These are phyloP conservation scores for Vidua chalybeata DNA, from an alignment of 2,113 vertebrate species.

Conservation along the genomic window DNA sequence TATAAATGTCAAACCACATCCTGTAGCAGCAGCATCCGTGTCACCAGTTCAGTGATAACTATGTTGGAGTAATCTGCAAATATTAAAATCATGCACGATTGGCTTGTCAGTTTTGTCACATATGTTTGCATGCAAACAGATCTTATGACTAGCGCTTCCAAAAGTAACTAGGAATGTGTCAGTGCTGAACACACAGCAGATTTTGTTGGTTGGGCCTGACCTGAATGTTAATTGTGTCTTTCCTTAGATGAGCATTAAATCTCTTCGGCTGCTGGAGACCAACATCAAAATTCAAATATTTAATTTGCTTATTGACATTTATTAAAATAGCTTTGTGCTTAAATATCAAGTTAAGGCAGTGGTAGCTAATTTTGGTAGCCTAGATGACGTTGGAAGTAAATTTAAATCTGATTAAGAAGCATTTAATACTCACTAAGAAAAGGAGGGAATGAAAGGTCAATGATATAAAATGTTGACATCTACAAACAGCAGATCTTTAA, in stretches of 20 bases:
- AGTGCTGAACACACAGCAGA: not conserved
- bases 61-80: not conserved
- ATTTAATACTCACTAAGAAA: conserved; percentile 8
- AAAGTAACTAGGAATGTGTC: not conserved
- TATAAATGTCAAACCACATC: not conserved
- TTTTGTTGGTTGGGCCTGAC: conserved; percentile 14
- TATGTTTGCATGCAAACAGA: conserved; percentile 20
- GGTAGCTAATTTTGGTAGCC: conserved; percentile 21
- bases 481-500: not conserved
- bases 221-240: conserved; percentile 35
- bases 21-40: not conserved
- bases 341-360: conserved; percentile 38
- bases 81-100: not conserved
- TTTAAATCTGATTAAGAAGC: conserved; percentile 37
- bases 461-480: not conserved
- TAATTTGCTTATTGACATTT: conserved; percentile 65
- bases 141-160: not conserved
- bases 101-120: conserved; percentile 5
- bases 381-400: not conserved
- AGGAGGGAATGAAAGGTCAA: conserved; percentile 19
- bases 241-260: not conserved
- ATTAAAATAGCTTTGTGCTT: conserved; percentile 52
- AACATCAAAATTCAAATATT: conserved; percentile 63
- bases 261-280: conserved; percentile 11
- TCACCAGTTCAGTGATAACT: not conserved